Conservation (phyloP, 2,888 invertebrate species). For the Seladonia tumulorum region DNA sequence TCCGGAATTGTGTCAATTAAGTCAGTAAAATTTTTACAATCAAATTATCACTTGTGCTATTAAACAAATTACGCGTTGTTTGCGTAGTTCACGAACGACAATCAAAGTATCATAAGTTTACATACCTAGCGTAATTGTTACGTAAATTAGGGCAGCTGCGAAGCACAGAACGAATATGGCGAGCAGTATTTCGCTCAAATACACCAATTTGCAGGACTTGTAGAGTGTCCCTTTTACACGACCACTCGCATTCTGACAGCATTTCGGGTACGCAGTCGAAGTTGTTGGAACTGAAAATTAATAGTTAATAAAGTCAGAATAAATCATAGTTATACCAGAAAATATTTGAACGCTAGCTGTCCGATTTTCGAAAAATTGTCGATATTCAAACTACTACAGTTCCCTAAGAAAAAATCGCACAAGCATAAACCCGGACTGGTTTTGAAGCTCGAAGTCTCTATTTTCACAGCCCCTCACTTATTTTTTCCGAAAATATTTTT, state of each 20-base stretch:
- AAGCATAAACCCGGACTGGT: no score
- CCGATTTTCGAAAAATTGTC: no score
- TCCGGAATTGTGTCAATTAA: no score
- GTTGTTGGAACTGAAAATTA: conserved; percentile 20
- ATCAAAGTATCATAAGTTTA: not conserved
- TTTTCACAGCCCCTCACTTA: no score
- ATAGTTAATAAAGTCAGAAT: not conserved
- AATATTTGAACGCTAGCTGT: not conserved
- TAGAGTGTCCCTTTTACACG: not conserved
- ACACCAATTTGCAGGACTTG: not conserved
- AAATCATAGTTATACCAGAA: not conserved
- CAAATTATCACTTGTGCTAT: no score
- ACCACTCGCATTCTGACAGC: not conserved
- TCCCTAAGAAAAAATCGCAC: no score
- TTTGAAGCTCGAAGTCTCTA: no score
- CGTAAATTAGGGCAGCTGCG: conserved; percentile 7
- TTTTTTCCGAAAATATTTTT: no score
- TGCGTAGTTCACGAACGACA: no score
- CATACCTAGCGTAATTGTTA: conserved; percentile 27
- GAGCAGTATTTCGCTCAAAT: not conserved
- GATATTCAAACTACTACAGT: no score
- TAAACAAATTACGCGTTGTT: no score
- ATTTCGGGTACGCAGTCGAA: not conserved
- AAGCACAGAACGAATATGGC: not conserved
- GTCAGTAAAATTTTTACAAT: no score